Evolutionary conservation across 2,797 vertebrate species (phyloP), one percentile per base, ranked within the genome.

Genomic region (Manis javanica): DNA sequence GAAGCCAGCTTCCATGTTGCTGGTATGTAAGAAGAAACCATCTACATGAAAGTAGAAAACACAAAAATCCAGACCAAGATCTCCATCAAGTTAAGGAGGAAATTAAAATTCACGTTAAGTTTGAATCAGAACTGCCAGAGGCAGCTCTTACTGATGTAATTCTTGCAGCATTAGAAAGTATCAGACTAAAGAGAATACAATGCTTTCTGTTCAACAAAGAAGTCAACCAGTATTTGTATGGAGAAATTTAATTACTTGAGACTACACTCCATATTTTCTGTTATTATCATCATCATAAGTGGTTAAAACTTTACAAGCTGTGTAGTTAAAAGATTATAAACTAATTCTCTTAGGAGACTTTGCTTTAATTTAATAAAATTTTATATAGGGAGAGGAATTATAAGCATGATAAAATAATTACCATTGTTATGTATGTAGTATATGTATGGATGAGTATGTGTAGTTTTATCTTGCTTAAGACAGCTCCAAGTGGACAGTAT

Each of bases 181-280:
- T n/a, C 8, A 15, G 49, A 68, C 61, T 51, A 39, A 91, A 21
- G 68, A 71, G 29, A 84, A 84, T 29, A 10, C 2, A 68, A 12
- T 24, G 31, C 31, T 71, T 2, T 95, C 39, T 34, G 18, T 85
- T 74, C 19, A 94, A 94, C 29, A 61, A 55, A 59, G 26, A 77
- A 53, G 18, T 71, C 49, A 31, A 9, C 21, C 1, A 39, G 39
- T 53, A 66, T 61, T 92, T 86, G 13, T 14, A 69, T 79, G 69
- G 59, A 24, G 46, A 92, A 86, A 94, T 69, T 63, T 86, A 69
- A 92, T 77, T 89, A 94, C 19, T 61, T 69, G 88, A 88, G 46
- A 63, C 14, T 81, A 79, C 26, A 72, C 26, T 94, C 49, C 31
- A 15, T 72, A 63, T 59, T 82, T 79, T 82, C 64, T 69, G 42